phyloP scores from a whole-genome alignment of 2,888 invertebrate species.

The Volucella zonaria region DNA sequence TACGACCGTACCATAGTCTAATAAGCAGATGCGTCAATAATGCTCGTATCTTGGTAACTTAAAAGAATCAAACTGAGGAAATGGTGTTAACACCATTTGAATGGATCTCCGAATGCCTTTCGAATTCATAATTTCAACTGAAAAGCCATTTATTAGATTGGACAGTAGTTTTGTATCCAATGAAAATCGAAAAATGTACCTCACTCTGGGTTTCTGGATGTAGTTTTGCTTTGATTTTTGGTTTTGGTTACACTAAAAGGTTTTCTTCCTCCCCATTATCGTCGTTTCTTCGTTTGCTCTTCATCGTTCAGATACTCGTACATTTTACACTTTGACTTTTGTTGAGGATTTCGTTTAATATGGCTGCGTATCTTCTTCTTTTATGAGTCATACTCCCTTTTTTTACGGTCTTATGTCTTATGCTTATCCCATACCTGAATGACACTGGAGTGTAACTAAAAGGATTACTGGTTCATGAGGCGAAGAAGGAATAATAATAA shows the following conservation, averaged over 20 bases:
- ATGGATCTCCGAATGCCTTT: conserved; percentile 65
- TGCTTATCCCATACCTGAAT: conserved; percentile 39
- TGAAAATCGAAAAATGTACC: background rate
- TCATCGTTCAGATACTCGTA: conserved; percentile 1
- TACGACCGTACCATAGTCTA: background rate
- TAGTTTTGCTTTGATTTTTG: conserved; percentile 32
- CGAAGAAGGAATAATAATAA: conserved; percentile 5
- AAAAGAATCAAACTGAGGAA: conserved; percentile 54
- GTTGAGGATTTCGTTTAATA: background rate
- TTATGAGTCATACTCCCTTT: conserved; percentile 46
- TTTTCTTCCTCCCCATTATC: conserved; percentile 2
- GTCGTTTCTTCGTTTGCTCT: background rate
- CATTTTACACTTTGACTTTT: background rate
- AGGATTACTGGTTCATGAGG: conserved; percentile 31
- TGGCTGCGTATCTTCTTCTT: conserved; percentile 30
- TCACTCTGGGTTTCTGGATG: conserved; percentile 4
- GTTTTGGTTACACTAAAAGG: conserved; percentile 46
- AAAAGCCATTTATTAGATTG: conserved; percentile 54
- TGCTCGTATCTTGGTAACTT: conserved; percentile 19
- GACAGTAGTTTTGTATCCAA: conserved; percentile 41
- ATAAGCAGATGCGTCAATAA: conserved; percentile 41
- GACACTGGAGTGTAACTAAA: conserved; percentile 55
- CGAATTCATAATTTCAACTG: conserved; percentile 66
- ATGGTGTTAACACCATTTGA: conserved; percentile 68
- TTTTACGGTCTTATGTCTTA: conserved; percentile 11